These are phyloP conservation scores for Macroramphosus scolopax DNA, from an alignment of 2,797 vertebrate species.

Conservation along the genomic window DNA sequence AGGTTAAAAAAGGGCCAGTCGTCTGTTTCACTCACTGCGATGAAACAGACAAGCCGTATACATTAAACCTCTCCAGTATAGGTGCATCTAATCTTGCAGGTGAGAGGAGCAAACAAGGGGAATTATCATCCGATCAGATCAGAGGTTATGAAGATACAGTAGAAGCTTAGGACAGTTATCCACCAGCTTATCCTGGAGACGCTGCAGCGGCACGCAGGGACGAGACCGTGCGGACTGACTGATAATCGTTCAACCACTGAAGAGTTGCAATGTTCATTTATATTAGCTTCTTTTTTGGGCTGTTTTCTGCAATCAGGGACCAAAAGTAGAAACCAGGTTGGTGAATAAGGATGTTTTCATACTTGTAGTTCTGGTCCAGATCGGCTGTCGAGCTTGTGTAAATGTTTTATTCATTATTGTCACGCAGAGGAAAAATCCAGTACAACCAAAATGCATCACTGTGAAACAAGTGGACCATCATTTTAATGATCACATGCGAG, in stretches of 20 bases:
- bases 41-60: conserved; percentile 29
- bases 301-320: too few relatives aligned
- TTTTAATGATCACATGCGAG: too few relatives aligned
- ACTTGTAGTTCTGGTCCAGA: too few relatives aligned
- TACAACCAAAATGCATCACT: too few relatives aligned
- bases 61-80: conserved; percentile 15
- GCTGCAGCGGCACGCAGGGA: conserved; percentile 24
- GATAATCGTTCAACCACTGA: neutral
- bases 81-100: conserved; percentile 57
- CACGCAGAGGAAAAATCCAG: too few relatives aligned
- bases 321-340: too few relatives aligned
- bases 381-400: too few relatives aligned
- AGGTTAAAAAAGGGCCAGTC: neutral
- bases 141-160: conserved; percentile 53
- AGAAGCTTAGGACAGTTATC: conserved; percentile 48
- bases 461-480: too few relatives aligned
- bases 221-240: conserved; percentile 7
- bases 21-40: conserved; percentile 17
- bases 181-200: conserved; percentile 26
- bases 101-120: conserved; percentile 54
- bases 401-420: too few relatives aligned
- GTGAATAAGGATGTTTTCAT: too few relatives aligned
- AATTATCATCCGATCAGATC: conserved; percentile 54
- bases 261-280: neutral
- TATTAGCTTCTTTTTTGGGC: too few relatives aligned